phyloP scores from a whole-genome alignment of 2,797 vertebrate genomes.

The Halcyon chelicuti region DNA sequence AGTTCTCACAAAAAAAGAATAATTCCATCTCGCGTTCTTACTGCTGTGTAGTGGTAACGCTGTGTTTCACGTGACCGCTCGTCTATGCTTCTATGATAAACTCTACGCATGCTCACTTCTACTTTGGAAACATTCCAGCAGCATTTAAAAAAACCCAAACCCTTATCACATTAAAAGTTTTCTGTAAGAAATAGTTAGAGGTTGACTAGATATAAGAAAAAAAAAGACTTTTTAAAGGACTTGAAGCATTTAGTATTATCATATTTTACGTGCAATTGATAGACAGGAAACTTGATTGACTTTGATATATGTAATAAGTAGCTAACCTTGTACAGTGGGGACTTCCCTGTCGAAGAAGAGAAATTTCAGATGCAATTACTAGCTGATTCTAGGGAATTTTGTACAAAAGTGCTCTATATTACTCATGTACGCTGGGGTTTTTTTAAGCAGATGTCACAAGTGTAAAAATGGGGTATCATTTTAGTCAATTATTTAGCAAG shows the following conservation, averaged over 20 bases:
- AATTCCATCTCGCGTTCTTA: not conserved
- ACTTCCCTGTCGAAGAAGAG: slow-evolving; percentile 66
- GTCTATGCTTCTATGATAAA: not conserved
- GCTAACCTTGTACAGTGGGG: slow-evolving; percentile 40
- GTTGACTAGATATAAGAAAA: not conserved
- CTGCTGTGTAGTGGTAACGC: not conserved
- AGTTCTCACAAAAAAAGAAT: not conserved
- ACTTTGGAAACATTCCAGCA: not conserved
- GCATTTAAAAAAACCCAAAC: not conserved
- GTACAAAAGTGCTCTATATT: slow-evolving; percentile 58
- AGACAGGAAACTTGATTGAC: slow-evolving; percentile 51
- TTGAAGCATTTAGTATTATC: not conserved
- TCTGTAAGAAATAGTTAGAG: not conserved
- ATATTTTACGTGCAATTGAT: not conserved
- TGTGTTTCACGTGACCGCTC: not conserved
- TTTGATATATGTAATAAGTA: slow-evolving; percentile 50
- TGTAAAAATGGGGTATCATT: slow-evolving; percentile 47
- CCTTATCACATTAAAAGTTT: not conserved
- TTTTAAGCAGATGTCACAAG: slow-evolving; percentile 67
- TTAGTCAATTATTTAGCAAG: slow-evolving; percentile 56
- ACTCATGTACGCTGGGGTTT: slow-evolving; percentile 39
- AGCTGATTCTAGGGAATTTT: slow-evolving; percentile 72
- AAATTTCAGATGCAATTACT: slow-evolving; percentile 62
- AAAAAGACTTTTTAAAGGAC: not conserved
- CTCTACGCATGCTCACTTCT: not conserved